phyloP scores from a whole-genome alignment of 2,797 vertebrate species.

The Danio jaintianensis region DNA sequence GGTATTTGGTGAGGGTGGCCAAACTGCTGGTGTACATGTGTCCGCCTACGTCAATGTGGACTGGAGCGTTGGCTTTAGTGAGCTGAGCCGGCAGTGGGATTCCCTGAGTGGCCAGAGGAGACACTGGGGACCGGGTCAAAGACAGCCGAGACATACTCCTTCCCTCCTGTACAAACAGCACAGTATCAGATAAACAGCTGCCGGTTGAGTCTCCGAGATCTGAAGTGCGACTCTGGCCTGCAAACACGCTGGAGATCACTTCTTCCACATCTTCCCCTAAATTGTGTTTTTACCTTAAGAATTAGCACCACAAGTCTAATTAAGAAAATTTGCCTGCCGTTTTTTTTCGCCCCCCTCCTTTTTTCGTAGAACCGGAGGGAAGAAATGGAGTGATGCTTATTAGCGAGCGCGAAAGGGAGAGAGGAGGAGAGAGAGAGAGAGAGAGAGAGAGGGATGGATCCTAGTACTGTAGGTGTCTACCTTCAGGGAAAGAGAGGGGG shows the following conservation, averaged over 20 bases:
- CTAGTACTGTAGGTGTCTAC: slow-evolving; percentile 91
- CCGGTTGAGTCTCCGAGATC: slow-evolving; percentile 38
- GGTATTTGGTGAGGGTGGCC: slow-evolving; percentile 97
- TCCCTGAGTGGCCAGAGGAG: slow-evolving; percentile 96
- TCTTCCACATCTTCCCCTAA: slow-evolving; percentile 85
- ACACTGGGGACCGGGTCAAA: slow-evolving; percentile 98
- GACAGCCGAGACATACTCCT: slow-evolving; percentile 99
- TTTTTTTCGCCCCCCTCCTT: slow-evolving; percentile 88
- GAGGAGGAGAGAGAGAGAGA: slow-evolving; percentile 68
- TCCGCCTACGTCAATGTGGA: slow-evolving; percentile 98
- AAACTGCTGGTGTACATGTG: slow-evolving; percentile 99
- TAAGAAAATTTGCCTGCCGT: slow-evolving; percentile 96
- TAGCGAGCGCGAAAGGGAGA: slow-evolving; percentile 78
- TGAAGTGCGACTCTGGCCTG: slow-evolving; percentile 65
- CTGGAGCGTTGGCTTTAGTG: slow-evolving; percentile 96
- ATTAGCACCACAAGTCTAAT: slow-evolving; percentile 95
- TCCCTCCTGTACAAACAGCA: slow-evolving; percentile 86
- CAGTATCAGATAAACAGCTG: slow-evolving; percentile 43
- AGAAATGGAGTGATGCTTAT: slow-evolving; percentile 94
- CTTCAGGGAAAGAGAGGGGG: slow-evolving; percentile 92
- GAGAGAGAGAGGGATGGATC: slow-evolving; percentile 75
- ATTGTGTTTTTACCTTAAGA: slow-evolving; percentile 92
- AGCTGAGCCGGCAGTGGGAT: slow-evolving; percentile 98
- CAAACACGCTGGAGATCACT: slow-evolving; percentile 91
- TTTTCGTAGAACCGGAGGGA: slow-evolving; percentile 86